Conservation (phyloP, 1,140 invertebrate species). For the Microplitis demolitor region DNA sequence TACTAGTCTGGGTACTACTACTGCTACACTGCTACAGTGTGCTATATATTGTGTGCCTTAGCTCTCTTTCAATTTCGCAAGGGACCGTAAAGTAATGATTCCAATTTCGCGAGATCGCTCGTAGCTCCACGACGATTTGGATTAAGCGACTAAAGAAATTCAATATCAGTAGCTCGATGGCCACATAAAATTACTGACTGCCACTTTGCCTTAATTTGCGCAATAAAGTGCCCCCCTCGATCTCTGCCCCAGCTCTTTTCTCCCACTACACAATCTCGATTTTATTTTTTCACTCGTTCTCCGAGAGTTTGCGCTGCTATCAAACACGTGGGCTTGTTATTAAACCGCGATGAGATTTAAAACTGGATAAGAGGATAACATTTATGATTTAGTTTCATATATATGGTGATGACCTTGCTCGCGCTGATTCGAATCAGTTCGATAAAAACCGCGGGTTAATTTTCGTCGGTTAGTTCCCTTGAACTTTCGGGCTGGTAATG, state of each 20-base stretch:
- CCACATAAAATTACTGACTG: constrained; percentile 62
- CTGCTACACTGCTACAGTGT: neutral
- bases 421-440: no score
- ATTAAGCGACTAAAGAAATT: constrained; percentile 62
- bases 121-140: constrained; percentile 49
- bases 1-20: neutral
- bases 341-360: no score
- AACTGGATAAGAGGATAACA: neutral
- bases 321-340: no score
- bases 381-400: neutral
- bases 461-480: no score
- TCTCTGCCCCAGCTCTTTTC: constrained; percentile 9
- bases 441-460: no score
- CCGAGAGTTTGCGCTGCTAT: constrained; percentile 9
- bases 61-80: constrained; percentile 47
- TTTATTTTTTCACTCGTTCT: constrained; percentile 34
- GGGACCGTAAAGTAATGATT: constrained; percentile 59
- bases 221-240: constrained; percentile 50
- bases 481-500: no score
- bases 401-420: no score
- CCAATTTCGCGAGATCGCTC: constrained; percentile 59
- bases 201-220: constrained; percentile 61
- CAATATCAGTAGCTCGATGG: constrained; percentile 62
- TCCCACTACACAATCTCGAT: constrained; percentile 33
- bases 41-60: neutral